Evolutionary conservation across 2,888 invertebrate species (phyloP), one percentile per base, ranked within the genome.

Genomic region (Clostera curtula): DNA sequence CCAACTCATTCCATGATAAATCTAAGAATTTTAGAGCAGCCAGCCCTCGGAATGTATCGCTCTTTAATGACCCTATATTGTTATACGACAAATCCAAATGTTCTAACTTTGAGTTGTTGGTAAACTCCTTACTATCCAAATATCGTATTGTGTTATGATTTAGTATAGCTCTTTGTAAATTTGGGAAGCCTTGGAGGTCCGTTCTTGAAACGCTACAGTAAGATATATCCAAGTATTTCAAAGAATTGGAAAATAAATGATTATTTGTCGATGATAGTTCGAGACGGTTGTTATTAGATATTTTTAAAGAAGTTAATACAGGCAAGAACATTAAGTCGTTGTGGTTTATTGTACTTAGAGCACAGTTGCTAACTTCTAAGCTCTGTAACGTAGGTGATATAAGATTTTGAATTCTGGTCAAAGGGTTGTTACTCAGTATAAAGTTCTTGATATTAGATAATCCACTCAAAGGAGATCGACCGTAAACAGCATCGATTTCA

Each of bases 1-100:
- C 84, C 28, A 93, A 84, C 60, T 87, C 87, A 61, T 93, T 93
- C 63, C 85, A 87, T 0, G 93, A 92, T 37, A 93, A 64, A 63
- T 93, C 90, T 25, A 93, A 67, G 34, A 75, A 63, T 44, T 86
- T 86, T 3, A 93, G 57, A 36, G 84, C 71, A 36, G 66, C 68
- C 2, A 92, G 55, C 6, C 85, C 86, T 23, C 70, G 69, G 57
- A 93, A 92, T 0, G 89, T 87, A 36, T 87, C 86, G 27, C 68
- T 62, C 40, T 87, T 87, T 12, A 93, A 55, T 1, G 72, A 74
- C 5, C 85, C 86, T 19, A 93, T 85, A 9, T 87, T 86, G 62
- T 93, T 93, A 20, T 84, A 80, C 0, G 91, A 89, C 18, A 93
- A 58, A 57, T 90, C 90, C 8, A 93, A 56, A 29, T 82, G 65